Evolutionary conservation across 2,113 vertebrate genomes (phyloP), one percentile per base, ranked within the genome.

Genomic region (Apodemus sylvaticus): DNA sequence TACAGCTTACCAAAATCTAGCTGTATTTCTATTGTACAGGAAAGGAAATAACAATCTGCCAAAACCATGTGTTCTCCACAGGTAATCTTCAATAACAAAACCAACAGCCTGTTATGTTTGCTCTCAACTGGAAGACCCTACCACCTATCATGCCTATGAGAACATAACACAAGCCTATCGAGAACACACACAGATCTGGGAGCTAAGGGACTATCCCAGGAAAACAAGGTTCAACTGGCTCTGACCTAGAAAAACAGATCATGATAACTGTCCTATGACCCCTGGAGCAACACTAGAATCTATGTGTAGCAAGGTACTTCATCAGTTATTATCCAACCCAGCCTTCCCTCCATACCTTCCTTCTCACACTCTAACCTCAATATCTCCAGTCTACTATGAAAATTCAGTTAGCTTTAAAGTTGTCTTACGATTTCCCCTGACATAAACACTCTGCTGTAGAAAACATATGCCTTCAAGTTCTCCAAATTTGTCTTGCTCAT

Each of bases 401-500:
- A 87, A 90, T 5, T 85, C 86, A 81, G 7, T 82, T 82, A n/a
- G 73, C 60, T 70, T 68, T 77, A 89, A 62, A 64, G 11, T 24
- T 78, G 88, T 36, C 89, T 92, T 51, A 31, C 36, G 9, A 31
- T 64, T 85, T 91, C 78, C 20, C 36, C 31, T 81, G 90, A 82
- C 31, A 88, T 4, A 81, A 95, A 89, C 24, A 89, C 51, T 82
- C 22, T 0, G 71, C 12, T 83, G 9, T 70, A 87, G 73, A 91
- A 97, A 95, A 77, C 71, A 92, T 34, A 92, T 31, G 51, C 77
- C 82, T 94, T 29, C 29, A 55, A 48, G 73, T 58, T 91, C 48
- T 95, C 66, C n/a, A 96, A 94, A 96, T 53, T 39, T 60, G 87
- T 20, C 64, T 91, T 95, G 48, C 8, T 94, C 17, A 20, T 62